A percentile compares a stretch with the other conserved stretches of the same genome.
These are phyloP conservation scores for Carollia perspicillata DNA, from an alignment of 2,113 vertebrate species.

Conservation along the genomic window DNA sequence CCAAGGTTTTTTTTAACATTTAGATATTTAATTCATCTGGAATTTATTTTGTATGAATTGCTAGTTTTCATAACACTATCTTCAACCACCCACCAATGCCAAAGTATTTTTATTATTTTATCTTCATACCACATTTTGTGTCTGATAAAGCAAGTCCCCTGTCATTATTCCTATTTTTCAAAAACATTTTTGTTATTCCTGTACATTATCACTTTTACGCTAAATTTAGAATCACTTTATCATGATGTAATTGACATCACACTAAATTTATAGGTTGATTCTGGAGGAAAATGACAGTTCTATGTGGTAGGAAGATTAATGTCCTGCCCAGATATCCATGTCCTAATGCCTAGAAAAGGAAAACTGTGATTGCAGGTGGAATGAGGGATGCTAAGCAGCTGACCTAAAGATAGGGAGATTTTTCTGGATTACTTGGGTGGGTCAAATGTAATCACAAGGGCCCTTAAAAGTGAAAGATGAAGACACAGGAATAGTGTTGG, in stretches of 20 bases:
- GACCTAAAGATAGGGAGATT: background rate
- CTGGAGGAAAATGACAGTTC: background rate
- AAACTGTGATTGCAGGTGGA: background rate
- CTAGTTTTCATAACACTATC: background rate
- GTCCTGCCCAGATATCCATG: background rate
- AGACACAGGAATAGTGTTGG: background rate
- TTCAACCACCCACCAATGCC: background rate
- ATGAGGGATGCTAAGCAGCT: background rate
- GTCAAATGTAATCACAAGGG: background rate
- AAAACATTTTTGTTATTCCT: constrained; percentile 20
- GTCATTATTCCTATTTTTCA: background rate
- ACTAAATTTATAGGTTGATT: constrained; percentile 33
- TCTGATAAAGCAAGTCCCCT: background rate
- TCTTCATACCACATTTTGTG: background rate
- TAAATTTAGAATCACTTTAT: constrained; percentile 3
- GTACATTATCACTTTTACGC: background rate
- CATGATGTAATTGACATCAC: background rate
- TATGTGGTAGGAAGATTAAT: background rate
- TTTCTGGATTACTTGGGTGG: background rate
- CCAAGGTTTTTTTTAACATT: background rate
- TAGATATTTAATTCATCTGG: background rate
- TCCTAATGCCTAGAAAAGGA: background rate
- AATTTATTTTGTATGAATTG: background rate
- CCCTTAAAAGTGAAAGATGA: background rate
- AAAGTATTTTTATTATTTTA: constrained; percentile 30